Conservation (phyloP, 2,888 invertebrate genomes). For the Xanthia icteritia region DNA sequence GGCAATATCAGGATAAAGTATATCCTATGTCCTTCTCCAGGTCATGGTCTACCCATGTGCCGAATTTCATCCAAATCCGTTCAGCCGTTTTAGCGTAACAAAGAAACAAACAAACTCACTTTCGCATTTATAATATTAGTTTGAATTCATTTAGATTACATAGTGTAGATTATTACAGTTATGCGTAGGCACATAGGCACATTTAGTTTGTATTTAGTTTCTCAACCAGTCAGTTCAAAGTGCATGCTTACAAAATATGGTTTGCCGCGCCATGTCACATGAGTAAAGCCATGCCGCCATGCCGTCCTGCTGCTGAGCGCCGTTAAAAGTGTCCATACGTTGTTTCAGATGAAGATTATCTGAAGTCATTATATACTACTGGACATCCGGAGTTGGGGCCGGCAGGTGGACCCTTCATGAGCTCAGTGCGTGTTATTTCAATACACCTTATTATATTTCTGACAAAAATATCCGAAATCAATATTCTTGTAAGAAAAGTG, state of each 20-base stretch:
- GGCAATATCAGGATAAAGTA: too few relatives aligned
- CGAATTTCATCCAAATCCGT: too few relatives aligned
- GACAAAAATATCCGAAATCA: neutral
- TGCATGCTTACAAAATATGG: neutral
- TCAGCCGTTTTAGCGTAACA: too few relatives aligned
- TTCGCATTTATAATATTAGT: too few relatives aligned
- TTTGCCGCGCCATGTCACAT: neutral
- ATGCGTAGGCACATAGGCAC: neutral
- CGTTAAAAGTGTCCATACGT: neutral
- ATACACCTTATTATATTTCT: neutral
- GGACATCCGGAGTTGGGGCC: slow-evolving; percentile 9
- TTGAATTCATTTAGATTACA: too few relatives aligned
- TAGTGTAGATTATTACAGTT: neutral
- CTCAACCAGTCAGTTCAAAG: neutral
- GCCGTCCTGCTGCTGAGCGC: neutral
- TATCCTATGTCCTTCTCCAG: too few relatives aligned
- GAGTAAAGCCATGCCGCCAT: neutral
- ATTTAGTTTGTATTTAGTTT: neutral
- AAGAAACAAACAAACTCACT: too few relatives aligned
- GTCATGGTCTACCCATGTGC: too few relatives aligned
- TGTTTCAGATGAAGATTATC: slow-evolving; percentile 39
- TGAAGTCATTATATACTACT: neutral
- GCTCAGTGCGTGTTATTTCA: slow-evolving; percentile 45
- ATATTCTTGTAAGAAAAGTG: neutral
- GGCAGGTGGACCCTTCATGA: slow-evolving; percentile 23